Percentiles rank a stretch among this genome's conserved stretches.
Conservation (phyloP, 2,888 invertebrate species). For the Homarus gammarus region DNA sequence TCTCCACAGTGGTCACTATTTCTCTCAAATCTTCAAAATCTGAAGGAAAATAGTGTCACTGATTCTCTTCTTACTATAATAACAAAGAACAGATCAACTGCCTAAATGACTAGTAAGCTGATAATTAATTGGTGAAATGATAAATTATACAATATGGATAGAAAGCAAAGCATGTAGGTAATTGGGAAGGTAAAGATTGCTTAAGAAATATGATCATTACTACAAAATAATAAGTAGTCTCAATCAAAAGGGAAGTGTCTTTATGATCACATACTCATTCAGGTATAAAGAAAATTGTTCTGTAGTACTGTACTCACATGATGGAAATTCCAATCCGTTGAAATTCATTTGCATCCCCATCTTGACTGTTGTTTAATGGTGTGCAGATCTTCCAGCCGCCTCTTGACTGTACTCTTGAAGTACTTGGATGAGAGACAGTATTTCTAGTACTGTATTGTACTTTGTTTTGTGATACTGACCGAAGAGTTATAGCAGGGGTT, state of each 20-base stretch:
- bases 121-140: too few species aligned
- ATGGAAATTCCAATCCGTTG: constrained; percentile 63
- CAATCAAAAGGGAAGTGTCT: too few species aligned
- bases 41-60: constrained; percentile 1
- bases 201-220: too few species aligned
- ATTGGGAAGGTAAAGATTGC: not conserved
- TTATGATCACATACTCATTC: too few species aligned
- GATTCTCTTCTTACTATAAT: not conserved
- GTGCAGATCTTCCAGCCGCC: not conserved
- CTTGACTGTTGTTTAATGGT: not conserved
- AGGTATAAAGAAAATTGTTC: too few species aligned
- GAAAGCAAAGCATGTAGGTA: not conserved
- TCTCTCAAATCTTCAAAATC: constrained; percentile 73
- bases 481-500: not conserved
- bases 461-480: not conserved
- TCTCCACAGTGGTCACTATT: constrained; percentile 70
- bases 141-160: not conserved
- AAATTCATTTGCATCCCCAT: constrained; percentile 61
- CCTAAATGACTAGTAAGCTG: too few species aligned
- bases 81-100: too few species aligned
- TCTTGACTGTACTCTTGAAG: not conserved
- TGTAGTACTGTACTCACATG: constrained; percentile 73
- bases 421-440: not conserved
- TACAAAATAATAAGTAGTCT: too few species aligned
- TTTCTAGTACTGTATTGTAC: not conserved